phyloP scores from a whole-genome alignment of 2,113 vertebrate genomes.

The Poeciliopsis prolifica region DNA sequence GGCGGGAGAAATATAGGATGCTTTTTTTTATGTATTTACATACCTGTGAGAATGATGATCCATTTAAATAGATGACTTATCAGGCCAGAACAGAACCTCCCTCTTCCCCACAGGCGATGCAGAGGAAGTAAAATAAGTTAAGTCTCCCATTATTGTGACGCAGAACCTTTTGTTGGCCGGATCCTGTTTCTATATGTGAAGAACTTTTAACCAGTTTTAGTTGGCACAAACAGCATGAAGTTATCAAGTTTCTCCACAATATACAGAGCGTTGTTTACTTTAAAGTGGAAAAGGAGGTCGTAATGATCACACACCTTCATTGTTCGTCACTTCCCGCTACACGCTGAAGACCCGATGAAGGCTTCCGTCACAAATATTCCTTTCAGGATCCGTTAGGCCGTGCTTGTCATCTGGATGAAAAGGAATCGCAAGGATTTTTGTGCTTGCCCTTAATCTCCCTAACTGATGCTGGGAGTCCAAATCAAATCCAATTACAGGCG shows the following conservation, averaged over 20 bases:
- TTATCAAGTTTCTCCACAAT: background rate
- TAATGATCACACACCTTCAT: constrained; percentile 50
- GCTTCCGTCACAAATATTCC: constrained; percentile 64
- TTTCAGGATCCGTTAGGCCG: constrained; percentile 72
- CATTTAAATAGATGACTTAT: constrained; percentile 78
- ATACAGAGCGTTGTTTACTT: constrained; percentile 8
- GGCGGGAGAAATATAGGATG: constrained; percentile 53
- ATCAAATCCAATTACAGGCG: constrained; percentile 76
- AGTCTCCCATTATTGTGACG: constrained; percentile 59
- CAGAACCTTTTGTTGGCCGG: constrained; percentile 39
- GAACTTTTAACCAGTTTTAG: constrained; percentile 41
- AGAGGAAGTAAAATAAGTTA: constrained; percentile 70
- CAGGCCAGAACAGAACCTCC: constrained; percentile 73
- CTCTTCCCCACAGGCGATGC: constrained; percentile 63
- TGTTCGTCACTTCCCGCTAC: constrained; percentile 52
- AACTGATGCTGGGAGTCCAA: constrained; percentile 77
- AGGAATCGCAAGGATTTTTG: constrained; percentile 73
- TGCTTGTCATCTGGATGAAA: constrained; percentile 75
- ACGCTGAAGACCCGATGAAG: constrained; percentile 39
- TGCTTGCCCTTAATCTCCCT: constrained; percentile 75
- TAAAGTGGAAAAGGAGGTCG: constrained; percentile 32
- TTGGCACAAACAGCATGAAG: background rate
- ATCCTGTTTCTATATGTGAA: background rate
- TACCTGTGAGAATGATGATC: constrained; percentile 74
- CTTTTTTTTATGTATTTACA: constrained; percentile 71